phyloP scores from a whole-genome alignment of 2,888 invertebrate species.

The Sminthurinus aureus region DNA sequence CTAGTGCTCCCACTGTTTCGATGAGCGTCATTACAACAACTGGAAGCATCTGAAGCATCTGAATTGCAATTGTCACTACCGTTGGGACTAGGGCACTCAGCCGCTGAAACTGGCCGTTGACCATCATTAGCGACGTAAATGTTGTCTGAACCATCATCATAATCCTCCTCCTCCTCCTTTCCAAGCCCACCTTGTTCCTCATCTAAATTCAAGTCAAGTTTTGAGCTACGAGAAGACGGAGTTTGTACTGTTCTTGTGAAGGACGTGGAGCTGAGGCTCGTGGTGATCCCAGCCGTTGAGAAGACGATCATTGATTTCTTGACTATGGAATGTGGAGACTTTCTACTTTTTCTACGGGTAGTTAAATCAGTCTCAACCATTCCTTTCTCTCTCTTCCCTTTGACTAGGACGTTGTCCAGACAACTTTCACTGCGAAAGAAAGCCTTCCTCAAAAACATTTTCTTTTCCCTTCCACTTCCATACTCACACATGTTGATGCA shows the following conservation, averaged over 20 bases:
- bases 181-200: not conserved
- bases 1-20: too few relatives aligned
- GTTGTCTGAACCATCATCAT: not conserved
- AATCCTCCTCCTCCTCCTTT: not conserved
- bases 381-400: not conserved
- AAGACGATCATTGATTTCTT: not conserved
- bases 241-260: not conserved
- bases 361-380: not conserved
- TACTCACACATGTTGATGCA: constrained; percentile 46
- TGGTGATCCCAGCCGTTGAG: not conserved
- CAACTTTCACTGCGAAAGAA: constrained; percentile 53
- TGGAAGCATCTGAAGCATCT: too few relatives aligned
- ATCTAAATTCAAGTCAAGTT: not conserved
- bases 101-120: not conserved
- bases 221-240: not conserved
- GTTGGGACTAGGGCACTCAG: too few relatives aligned
- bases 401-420: constrained; percentile 10
- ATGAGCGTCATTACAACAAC: too few relatives aligned
- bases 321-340: not conserved
- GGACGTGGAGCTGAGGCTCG: too few relatives aligned
- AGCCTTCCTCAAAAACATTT: constrained; percentile 39
- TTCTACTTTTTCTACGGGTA: not conserved
- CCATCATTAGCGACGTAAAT: not conserved
- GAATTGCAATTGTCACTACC: too few relatives aligned
- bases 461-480: constrained; percentile 44